phyloP scores from a whole-genome alignment of 2,888 invertebrate species.

The Balanococcus diminutus region DNA sequence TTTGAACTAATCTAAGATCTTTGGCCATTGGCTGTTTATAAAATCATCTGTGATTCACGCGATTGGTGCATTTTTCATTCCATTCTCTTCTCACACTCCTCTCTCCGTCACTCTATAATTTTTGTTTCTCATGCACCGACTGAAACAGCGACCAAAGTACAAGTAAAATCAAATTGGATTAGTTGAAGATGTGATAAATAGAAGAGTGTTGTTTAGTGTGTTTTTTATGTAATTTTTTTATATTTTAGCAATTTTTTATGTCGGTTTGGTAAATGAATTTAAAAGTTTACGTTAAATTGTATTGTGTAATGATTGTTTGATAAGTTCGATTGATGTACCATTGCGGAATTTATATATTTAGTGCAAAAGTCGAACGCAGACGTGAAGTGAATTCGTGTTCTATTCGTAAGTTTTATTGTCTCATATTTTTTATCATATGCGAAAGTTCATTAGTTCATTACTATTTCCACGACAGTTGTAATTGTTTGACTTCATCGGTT shows the following conservation, averaged over 20 bases:
- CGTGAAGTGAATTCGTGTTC: constrained; percentile 20
- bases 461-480: background rate
- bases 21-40: too few relatives aligned
- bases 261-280: background rate
- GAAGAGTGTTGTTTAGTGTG: background rate
- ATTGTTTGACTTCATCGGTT: background rate
- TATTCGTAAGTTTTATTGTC: background rate
- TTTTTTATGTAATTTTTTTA: constrained; percentile 2
- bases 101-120: background rate
- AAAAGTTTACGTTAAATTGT: background rate
- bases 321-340: background rate
- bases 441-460: too few relatives aligned
- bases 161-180: background rate
- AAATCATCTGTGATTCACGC: too few relatives aligned
- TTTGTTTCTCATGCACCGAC: background rate
- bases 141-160: too few relatives aligned
- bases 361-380: background rate
- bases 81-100: background rate
- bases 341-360: background rate
- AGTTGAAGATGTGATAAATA: constrained; percentile 3
- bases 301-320: background rate
- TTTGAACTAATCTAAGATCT: too few relatives aligned
- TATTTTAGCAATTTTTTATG: background rate
- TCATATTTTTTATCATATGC: background rate
- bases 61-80: too few relatives aligned